Conservation (phyloP, 2,797 vertebrate species). For the Muscicapa striata region DNA sequence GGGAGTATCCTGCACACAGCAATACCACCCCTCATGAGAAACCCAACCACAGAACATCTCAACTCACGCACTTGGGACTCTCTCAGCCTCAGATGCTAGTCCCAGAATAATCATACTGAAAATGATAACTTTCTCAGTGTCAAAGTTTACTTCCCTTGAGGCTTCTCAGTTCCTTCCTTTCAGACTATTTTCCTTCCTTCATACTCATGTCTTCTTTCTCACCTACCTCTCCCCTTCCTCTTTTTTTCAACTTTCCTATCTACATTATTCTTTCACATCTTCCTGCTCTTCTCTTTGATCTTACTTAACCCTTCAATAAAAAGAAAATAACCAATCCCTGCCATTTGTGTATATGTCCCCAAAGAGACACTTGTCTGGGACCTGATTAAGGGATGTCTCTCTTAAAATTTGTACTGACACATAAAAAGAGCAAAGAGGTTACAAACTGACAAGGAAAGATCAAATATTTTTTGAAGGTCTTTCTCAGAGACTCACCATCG, state of each 20-base stretch:
- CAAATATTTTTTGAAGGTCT: neutral
- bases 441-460: neutral
- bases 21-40: neutral
- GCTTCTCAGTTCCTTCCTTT: conserved; percentile 43
- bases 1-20: neutral
- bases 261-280: neutral
- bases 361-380: neutral
- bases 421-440: neutral
- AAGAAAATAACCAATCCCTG: neutral
- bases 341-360: neutral
- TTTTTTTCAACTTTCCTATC: neutral
- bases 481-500: neutral
- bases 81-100: neutral
- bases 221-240: neutral
- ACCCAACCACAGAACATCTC: neutral
- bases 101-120: conserved; percentile 33
- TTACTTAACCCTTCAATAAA: neutral
- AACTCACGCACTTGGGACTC: neutral
- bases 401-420: neutral
- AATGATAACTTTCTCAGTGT: neutral
- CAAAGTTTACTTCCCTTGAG: conserved; percentile 44
- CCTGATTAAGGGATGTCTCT: neutral
- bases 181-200: neutral
- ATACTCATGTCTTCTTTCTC: neutral
- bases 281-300: neutral